These are phyloP conservation scores for Smittia sp. DNA, from an alignment of 2,888 invertebrate species.

Conservation along the genomic window DNA sequence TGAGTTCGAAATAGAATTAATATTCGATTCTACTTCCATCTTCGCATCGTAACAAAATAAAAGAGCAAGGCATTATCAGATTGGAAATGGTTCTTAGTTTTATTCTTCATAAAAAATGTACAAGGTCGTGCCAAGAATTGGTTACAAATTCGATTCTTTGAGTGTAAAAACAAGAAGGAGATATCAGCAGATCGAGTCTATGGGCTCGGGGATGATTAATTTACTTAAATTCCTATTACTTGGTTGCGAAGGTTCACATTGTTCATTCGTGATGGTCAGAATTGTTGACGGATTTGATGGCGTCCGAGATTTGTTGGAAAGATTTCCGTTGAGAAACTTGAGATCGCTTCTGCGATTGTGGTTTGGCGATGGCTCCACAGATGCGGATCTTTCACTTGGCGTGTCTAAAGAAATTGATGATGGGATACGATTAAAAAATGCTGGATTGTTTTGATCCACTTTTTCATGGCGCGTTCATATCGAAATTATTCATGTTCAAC, in stretches of 20 bases:
- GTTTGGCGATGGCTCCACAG: conserved; percentile 27
- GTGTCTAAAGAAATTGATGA: conserved; percentile 35
- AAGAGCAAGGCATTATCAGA: no score
- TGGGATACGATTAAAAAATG: conserved; percentile 29
- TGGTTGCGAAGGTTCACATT: not conserved
- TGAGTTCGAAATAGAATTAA: no score
- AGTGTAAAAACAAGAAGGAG: not conserved
- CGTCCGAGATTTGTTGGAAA: conserved; percentile 28
- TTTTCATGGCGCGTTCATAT: no score
- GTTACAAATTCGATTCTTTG: no score
- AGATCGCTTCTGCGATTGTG: conserved; percentile 26
- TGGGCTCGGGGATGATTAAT: conserved; percentile 28
- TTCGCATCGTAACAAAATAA: no score
- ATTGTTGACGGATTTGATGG: conserved; percentile 7
- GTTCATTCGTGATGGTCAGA: not conserved
- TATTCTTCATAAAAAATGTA: no score
- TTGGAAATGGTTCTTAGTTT: no score
- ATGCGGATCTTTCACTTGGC: conserved; percentile 35
- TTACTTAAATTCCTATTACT: conserved; percentile 30
- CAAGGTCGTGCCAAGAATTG: no score
- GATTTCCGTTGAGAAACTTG: conserved; percentile 27
- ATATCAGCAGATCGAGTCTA: conserved; percentile 40
- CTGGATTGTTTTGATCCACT: conserved; percentile 36
- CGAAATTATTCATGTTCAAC: not conserved
- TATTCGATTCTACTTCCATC: no score